Percentiles rank a stretch among this genome's conserved stretches.
Evolutionary conservation across 2,113 vertebrate species (phyloP).

Genomic region (Ovis aries): DNA sequence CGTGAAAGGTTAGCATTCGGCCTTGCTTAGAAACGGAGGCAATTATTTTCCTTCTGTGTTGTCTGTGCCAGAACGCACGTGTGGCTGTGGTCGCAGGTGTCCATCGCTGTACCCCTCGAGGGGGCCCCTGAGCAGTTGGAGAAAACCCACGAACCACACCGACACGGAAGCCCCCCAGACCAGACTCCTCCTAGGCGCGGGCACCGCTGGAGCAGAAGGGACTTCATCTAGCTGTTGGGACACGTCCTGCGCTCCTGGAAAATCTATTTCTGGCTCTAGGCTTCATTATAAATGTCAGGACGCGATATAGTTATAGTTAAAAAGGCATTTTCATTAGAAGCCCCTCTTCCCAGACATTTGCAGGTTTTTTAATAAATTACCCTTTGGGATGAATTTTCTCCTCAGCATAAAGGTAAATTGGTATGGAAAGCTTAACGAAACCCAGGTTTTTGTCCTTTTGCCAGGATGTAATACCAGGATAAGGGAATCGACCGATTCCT

Average conservation of each 20-base stretch:
- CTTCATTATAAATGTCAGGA: slow-evolving; percentile 67
- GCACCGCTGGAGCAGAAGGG: background rate
- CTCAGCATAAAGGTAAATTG: slow-evolving; percentile 21
- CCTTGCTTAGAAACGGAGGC: background rate
- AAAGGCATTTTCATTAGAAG: slow-evolving; percentile 42
- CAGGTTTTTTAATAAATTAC: slow-evolving; percentile 60
- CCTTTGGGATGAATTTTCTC: slow-evolving; percentile 55
- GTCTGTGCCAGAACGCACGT: rapidly evolving
- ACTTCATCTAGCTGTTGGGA: slow-evolving; percentile 15
- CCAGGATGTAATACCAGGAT: rapidly evolving
- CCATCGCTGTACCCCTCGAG: rapidly evolving
- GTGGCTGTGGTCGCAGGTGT: background rate
- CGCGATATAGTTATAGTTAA: slow-evolving; percentile 14
- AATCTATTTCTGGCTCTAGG: slow-evolving; percentile 48
- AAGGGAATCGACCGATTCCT: background rate
- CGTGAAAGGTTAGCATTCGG: background rate
- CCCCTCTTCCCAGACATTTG: slow-evolving; percentile 40
- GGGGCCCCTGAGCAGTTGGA: background rate
- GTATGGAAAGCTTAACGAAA: background rate
- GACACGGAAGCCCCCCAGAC: background rate
- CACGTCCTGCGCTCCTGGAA: background rate
- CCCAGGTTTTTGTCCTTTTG: background rate
- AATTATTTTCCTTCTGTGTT: background rate
- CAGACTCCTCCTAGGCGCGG: background rate
- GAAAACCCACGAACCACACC: background rate